A percentile compares a stretch with the other conserved stretches of the same genome.
These are phyloP conservation scores for Babyrousa celebensis DNA, from an alignment of 2,797 vertebrate genomes.

Conservation along the genomic window DNA sequence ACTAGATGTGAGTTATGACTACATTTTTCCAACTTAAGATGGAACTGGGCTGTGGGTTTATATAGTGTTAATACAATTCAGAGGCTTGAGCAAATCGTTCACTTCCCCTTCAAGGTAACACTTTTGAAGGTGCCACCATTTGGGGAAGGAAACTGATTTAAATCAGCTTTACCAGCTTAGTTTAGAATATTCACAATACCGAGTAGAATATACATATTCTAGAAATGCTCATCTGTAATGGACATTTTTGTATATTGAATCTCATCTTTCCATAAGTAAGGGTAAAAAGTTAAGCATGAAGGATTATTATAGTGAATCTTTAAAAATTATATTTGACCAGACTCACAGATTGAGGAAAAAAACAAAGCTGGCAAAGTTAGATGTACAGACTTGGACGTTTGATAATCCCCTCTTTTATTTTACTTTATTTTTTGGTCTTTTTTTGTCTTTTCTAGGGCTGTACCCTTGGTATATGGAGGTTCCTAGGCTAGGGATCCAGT, in stretches of 20 bases:
- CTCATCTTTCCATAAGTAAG: not conserved
- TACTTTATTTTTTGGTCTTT: too few relatives aligned
- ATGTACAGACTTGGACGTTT: constrained; percentile 28
- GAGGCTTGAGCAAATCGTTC: not conserved
- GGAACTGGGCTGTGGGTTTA: not conserved
- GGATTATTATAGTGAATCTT: constrained; percentile 37
- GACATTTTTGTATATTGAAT: constrained; percentile 24
- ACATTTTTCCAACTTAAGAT: constrained; percentile 17
- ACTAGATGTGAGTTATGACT: not conserved
- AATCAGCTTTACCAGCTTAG: not conserved
- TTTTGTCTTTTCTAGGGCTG: too few relatives aligned
- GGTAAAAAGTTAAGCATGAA: not conserved
- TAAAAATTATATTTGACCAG: not conserved
- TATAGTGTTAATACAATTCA: not conserved
- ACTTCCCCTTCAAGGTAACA: constrained; percentile 59
- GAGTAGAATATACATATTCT: not conserved
- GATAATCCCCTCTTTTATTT: not conserved
- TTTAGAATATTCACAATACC: constrained; percentile 15
- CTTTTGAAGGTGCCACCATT: not conserved
- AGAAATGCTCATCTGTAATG: constrained; percentile 31
- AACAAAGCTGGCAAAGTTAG: not conserved
- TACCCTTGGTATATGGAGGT: too few relatives aligned
- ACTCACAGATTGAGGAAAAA: not conserved
- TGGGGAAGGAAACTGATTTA: constrained; percentile 61
- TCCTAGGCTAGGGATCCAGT: too few relatives aligned